These are phyloP conservation scores for Julus scanicus DNA, from an alignment of 2,888 invertebrate genomes.

Conservation along the genomic window DNA sequence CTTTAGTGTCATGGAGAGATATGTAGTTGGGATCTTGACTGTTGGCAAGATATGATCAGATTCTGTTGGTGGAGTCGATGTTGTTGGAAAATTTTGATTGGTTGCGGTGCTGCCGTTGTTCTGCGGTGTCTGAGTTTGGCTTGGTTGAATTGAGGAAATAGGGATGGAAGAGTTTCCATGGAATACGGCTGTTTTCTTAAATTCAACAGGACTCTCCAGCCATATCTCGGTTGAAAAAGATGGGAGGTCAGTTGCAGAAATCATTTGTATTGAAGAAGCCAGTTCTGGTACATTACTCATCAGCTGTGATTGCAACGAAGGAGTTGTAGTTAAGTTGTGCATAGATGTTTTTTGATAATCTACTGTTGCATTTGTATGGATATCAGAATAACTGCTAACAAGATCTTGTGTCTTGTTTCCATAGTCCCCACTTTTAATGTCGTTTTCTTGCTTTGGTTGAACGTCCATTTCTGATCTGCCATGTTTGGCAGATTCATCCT, in stretches of 20 bases:
- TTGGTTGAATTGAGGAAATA: neutral
- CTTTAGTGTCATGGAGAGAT: constrained; percentile 57
- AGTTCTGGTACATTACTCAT: neutral
- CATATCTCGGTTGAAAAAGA: neutral
- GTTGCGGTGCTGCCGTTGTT: neutral
- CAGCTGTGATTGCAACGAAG: neutral
- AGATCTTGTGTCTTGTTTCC: neutral
- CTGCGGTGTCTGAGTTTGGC: neutral
- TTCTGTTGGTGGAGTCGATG: neutral
- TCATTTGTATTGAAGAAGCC: neutral
- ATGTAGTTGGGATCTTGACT: constrained; percentile 24
- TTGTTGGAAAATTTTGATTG: neutral
- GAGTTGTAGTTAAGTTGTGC: neutral
- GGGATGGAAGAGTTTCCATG: neutral
- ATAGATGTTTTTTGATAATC: neutral
- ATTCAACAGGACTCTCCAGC: neutral
- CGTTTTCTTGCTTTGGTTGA: neutral
- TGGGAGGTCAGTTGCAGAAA: neutral
- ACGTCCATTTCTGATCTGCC: neutral
- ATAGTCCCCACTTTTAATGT: neutral
- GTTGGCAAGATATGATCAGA: constrained; percentile 49
- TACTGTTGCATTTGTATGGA: neutral
- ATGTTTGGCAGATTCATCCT: neutral
- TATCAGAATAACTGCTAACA: neutral
- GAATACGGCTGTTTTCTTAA: neutral